Conservation (phyloP, 2,888 invertebrate species). For the Arctia plantaginis region DNA sequence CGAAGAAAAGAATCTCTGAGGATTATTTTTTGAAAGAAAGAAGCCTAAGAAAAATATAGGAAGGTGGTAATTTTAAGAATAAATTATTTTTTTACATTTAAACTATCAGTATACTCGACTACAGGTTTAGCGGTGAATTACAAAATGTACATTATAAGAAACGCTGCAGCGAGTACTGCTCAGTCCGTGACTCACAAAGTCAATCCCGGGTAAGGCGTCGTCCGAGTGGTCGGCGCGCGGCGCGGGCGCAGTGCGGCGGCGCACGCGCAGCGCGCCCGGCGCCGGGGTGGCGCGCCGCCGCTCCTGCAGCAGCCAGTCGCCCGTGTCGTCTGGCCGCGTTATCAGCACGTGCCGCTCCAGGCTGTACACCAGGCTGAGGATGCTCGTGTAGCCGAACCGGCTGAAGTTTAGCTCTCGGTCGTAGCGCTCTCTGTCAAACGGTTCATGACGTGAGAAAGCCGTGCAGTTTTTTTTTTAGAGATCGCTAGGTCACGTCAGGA, state of each 20-base stretch:
- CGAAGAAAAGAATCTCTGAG: too few species aligned
- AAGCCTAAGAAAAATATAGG: too few species aligned
- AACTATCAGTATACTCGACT: too few species aligned
- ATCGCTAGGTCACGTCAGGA: too few species aligned
- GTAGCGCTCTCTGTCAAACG: slow-evolving; percentile 62
- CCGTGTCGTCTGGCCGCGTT: slow-evolving; percentile 48
- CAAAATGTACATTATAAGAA: too few species aligned
- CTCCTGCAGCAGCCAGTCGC: slow-evolving; percentile 58
- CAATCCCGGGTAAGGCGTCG: slow-evolving; percentile 71
- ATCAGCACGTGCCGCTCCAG: slow-evolving; percentile 55
- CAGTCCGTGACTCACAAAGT: slow-evolving; percentile 67
- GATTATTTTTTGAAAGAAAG: too few species aligned
- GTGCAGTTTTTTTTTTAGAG: too few species aligned
- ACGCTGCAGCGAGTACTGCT: too few species aligned
- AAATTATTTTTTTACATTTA: not conserved
- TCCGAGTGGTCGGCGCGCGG: slow-evolving; percentile 56
- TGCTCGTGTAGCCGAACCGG: slow-evolving; percentile 69
- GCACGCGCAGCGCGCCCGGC: slow-evolving; percentile 21
- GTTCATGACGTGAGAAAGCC: not conserved
- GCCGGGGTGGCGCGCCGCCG: slow-evolving; percentile 11
- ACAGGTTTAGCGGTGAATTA: too few species aligned
- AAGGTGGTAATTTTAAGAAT: too few species aligned
- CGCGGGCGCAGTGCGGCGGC: slow-evolving; percentile 25
- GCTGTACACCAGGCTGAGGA: slow-evolving; percentile 64
- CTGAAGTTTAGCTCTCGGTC: slow-evolving; percentile 68